Percentiles rank a stretch among this genome's conserved stretches.
These are phyloP conservation scores for Trichonephila inaurata DNA, from an alignment of 1,140 invertebrate species.

Conservation along the genomic window DNA sequence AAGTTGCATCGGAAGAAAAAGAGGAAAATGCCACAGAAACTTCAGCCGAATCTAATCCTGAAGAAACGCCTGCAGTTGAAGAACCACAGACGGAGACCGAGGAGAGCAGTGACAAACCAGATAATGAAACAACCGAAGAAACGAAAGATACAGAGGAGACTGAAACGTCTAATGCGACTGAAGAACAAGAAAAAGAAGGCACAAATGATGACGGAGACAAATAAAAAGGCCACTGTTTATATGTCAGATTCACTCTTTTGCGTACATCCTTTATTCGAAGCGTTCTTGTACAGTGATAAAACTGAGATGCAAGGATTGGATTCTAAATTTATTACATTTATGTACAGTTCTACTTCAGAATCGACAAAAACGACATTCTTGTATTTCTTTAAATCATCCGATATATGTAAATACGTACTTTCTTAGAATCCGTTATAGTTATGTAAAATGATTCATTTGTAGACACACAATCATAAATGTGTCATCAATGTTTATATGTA, in stretches of 20 bases:
- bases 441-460: neutral
- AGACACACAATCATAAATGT: conserved; percentile 3
- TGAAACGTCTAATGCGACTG: neutral
- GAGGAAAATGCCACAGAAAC: neutral
- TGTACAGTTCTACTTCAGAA: conserved; percentile 3
- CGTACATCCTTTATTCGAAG: neutral
- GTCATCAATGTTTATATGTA: neutral
- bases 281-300: neutral
- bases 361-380: neutral
- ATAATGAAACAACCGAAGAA: neutral
- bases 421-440: neutral
- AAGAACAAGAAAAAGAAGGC: conserved; percentile 8
- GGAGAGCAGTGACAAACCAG: neutral
- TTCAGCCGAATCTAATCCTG: neutral
- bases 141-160: neutral
- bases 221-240: neutral
- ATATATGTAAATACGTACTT: conserved; percentile 7
- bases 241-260: neutral
- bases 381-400: neutral
- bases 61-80: neutral
- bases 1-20: neutral
- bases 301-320: neutral
- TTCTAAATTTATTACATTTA: neutral
- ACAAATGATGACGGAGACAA: neutral
- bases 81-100: neutral